Conservation (phyloP, 2,888 invertebrate species). For the Ormia ochracea region DNA sequence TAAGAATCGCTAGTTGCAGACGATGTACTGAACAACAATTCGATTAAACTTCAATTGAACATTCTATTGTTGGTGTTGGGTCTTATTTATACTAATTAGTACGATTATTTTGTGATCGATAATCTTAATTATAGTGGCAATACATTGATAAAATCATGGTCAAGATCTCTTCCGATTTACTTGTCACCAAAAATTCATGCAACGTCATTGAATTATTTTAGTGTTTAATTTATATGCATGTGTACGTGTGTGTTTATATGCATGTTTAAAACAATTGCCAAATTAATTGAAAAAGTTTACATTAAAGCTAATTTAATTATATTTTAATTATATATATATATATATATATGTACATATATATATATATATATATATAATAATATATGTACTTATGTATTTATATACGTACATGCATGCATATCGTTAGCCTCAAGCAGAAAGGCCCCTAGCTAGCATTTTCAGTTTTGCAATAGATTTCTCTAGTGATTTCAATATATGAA, state of each 20-base stretch:
- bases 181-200: conserved; percentile 31
- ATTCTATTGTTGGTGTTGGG: conserved; percentile 38
- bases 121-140: conserved; percentile 33
- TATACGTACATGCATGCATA: too few species aligned
- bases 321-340: background rate
- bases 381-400: too few species aligned
- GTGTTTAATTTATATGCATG: conserved; percentile 24
- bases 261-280: too few species aligned
- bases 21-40: conserved; percentile 65
- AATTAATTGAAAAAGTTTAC: conserved; percentile 16
- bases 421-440: too few species aligned
- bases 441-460: too few species aligned
- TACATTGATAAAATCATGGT: conserved; percentile 56
- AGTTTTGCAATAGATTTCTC: too few species aligned
- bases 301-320: background rate
- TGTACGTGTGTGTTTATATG: too few species aligned
- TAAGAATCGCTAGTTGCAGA: conserved; percentile 49
- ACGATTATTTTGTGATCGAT: conserved; percentile 1
- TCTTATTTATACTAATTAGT: conserved; percentile 71
- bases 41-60: conserved; percentile 70
- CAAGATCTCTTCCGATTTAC: conserved; percentile 52
- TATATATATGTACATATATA: background rate
- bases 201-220: conserved; percentile 62
- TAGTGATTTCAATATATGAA: too few species aligned
- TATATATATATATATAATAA: too few species aligned